phyloP scores from a whole-genome alignment of 2,797 vertebrate genomes.

The Acestrorhynchus altus region DNA sequence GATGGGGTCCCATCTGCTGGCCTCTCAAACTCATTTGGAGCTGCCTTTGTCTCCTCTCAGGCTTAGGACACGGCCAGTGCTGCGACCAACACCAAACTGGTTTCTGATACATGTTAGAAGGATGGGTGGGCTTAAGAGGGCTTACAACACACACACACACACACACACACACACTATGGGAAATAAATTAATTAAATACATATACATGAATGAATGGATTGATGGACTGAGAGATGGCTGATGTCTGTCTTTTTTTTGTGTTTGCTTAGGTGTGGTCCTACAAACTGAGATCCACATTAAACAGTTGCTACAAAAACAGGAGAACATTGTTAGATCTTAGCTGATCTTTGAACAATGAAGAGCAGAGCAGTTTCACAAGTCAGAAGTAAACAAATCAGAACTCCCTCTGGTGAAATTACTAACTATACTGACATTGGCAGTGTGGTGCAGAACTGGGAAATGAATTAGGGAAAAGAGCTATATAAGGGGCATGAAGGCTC shows the following conservation, averaged over 20 bases:
- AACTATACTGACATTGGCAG: constrained; percentile 46
- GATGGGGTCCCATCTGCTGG: constrained; percentile 92
- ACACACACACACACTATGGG: not conserved
- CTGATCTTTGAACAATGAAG: constrained; percentile 52
- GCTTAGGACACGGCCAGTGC: constrained; percentile 55
- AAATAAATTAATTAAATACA: too few species aligned
- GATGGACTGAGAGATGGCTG: not conserved
- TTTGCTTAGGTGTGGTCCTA: too few species aligned
- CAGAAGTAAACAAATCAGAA: constrained; percentile 64
- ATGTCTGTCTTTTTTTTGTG: not conserved
- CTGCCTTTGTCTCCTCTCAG: constrained; percentile 86
- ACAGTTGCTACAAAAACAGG: too few species aligned
- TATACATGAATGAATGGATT: not conserved
- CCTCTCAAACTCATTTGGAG: constrained; percentile 90
- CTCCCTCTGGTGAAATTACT: constrained; percentile 66
- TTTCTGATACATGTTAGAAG: not conserved
- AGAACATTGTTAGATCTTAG: too few species aligned
- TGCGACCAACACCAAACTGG: constrained; percentile 4
- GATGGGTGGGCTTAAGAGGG: not conserved
- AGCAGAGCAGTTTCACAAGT: constrained; percentile 66
- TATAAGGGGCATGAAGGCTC: too few species aligned
- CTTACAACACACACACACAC: not conserved
- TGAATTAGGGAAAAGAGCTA: too few species aligned
- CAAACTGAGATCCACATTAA: too few species aligned
- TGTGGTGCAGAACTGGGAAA: too few species aligned